Evolutionary conservation across 2,797 vertebrate species (phyloP), one percentile per base, ranked within the genome.

Genomic region (Chelon labrosus): DNA sequence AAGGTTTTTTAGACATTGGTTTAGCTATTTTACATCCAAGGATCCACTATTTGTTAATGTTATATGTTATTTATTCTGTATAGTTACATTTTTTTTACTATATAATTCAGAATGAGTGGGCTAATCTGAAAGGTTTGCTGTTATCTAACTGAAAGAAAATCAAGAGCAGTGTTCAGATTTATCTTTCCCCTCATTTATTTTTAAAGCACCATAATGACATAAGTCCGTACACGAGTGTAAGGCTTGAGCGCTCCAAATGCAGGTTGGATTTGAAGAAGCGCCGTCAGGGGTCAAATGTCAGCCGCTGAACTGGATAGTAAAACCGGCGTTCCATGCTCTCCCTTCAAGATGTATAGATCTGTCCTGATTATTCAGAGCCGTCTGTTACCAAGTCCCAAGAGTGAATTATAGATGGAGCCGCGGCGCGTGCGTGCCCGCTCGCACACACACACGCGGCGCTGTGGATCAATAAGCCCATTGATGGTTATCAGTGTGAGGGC

Each of bases 401-500:
- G 85, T 82, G 82, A 89, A 84, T 88, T 89, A 89, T 80, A 73
- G 82, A 89, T 87, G 65, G 59, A 79, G 73, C 83, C 52, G 5
- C 14, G 8, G 53, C 47, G 61, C 62, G 71, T 71, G 59, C n/a
- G 65, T 13, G 44, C 25, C 20, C 27, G 60, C 31, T 37, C 56
- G 60, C 20, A 22, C 1, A 11, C 50, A 60, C 19, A 58, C 56
- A 57, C 73, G 52, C 46, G 22, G 60, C 59, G 63, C 66, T 89
- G 86, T 82, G 65, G 91, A 94, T 95, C 92, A 38, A 95, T 95
- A 85, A 66, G 64, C 77, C 78, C 85, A 91, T 93, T 82, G 93
- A 94, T 90, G 90, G 89, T 90, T 94, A 93, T 95, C 93, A 91
- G 86, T 65, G 66, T 91, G 90, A 91, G 91, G 90, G 89, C 91